Evolutionary conservation across 2,888 invertebrate species (phyloP).

Genomic region (Ochropleura leucogaster): DNA sequence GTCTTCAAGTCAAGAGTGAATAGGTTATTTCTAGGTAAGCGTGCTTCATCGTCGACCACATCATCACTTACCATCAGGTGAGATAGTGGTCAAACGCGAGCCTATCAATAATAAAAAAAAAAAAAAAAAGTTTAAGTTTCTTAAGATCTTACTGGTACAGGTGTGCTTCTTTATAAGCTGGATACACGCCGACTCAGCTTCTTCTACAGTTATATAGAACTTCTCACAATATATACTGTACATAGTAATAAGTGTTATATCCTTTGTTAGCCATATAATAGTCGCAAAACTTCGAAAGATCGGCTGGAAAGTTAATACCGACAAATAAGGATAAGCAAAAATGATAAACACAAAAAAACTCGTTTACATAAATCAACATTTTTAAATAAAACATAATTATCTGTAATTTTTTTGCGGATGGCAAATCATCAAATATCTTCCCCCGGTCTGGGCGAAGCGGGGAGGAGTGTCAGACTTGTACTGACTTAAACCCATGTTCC

Average conservation of each 20-base stretch:
- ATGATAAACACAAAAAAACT: not conserved
- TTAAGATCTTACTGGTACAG: conserved; percentile 21
- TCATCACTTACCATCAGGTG: too few species aligned
- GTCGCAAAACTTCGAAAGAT: conserved; percentile 11
- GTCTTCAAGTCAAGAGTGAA: too few species aligned
- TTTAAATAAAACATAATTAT: not conserved
- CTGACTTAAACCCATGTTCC: too few species aligned
- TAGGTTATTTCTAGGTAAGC: too few species aligned
- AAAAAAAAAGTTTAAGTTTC: too few species aligned
- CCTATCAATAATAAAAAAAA: too few species aligned
- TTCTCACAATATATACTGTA: conserved; percentile 26
- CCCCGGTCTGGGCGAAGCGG: too few species aligned
- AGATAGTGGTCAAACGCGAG: too few species aligned
- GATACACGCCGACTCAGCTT: conserved; percentile 33
- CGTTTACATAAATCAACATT: not conserved
- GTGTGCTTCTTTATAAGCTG: conserved; percentile 13
- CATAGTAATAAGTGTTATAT: conserved; percentile 14
- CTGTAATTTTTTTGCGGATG: too few species aligned
- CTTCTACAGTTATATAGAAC: conserved; percentile 19
- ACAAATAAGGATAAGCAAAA: not conserved
- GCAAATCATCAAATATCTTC: too few species aligned
- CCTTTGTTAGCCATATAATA: conserved; percentile 21
- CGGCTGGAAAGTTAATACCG: conserved; percentile 5
- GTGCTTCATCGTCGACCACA: too few species aligned
- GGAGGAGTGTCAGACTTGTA: too few species aligned